Conservation (phyloP, 2,888 invertebrate genomes). For the Noctua comes region DNA sequence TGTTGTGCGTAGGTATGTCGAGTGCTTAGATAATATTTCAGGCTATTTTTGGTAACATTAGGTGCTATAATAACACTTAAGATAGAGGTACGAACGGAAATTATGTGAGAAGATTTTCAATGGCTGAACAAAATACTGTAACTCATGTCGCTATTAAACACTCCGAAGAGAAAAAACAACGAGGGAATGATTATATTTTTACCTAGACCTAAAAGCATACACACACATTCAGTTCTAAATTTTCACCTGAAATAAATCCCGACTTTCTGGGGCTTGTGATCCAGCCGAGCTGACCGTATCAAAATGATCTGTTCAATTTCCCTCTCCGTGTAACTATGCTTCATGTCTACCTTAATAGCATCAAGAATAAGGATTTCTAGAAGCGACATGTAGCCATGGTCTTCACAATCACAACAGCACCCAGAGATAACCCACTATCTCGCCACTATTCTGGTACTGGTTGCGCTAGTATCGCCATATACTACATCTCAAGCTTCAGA, state of each 20-base stretch:
- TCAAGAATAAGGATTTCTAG: not conserved
- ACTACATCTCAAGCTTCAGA: not conserved
- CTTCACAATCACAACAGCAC: not conserved
- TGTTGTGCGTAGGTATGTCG: conserved; percentile 19
- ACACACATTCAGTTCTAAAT: not conserved
- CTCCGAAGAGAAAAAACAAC: not conserved
- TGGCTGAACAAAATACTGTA: not conserved
- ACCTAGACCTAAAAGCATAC: not conserved
- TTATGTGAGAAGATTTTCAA: not conserved
- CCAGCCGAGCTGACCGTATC: too few species aligned
- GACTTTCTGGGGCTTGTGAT: not conserved
- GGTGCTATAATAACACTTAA: conserved; percentile 1
- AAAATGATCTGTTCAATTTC: not conserved
- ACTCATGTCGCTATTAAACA: not conserved
- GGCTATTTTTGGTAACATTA: conserved; percentile 20
- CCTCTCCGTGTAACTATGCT: too few species aligned
- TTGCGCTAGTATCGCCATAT: not conserved
- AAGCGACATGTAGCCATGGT: not conserved
- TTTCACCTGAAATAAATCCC: not conserved
- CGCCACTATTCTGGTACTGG: not conserved
- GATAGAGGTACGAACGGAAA: not conserved
- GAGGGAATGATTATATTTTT: not conserved
- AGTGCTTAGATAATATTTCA: conserved; percentile 4
- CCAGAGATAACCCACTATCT: not conserved
- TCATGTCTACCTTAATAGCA: not conserved